Evolutionary conservation across 2,113 vertebrate species (phyloP).

Genomic region (Corvus cornix): DNA sequence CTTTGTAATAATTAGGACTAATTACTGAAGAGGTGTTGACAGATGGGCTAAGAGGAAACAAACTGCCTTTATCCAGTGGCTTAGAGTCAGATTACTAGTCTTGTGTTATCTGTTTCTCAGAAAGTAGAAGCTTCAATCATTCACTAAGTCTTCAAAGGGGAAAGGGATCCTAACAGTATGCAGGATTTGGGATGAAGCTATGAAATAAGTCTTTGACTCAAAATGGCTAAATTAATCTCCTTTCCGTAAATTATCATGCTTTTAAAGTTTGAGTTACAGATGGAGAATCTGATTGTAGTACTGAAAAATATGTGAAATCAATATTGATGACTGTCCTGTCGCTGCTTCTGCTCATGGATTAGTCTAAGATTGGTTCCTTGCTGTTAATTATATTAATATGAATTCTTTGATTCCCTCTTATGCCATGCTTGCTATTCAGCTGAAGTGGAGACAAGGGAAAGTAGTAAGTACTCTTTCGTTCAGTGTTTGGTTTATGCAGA

Average conservation of each 20-base stretch:
- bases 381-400: neutral
- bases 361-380: neutral
- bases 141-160: conserved; percentile 85
- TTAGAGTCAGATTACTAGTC: conserved; percentile 99
- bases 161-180: conserved; percentile 75
- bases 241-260: conserved; percentile 78
- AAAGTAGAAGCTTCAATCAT: conserved; percentile 89
- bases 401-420: neutral
- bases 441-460: neutral
- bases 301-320: neutral
- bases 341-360: neutral
- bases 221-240: conserved; percentile 76
- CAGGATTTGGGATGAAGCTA: conserved; percentile 76
- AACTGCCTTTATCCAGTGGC: conserved; percentile 99
- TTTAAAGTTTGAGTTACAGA: conserved; percentile 72
- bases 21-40: conserved; percentile 99
- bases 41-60: conserved; percentile 97
- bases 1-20: conserved; percentile 99
- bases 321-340: neutral
- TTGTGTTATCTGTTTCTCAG: conserved; percentile 94
- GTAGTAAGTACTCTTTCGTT: neutral
- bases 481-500: neutral
- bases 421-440: neutral
- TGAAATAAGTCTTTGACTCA: conserved; percentile 82
- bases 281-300: conserved; percentile 55